Percentiles rank a stretch among this genome's conserved stretches.
phyloP scores from a whole-genome alignment of 2,113 vertebrate species.

The Bufo gargarizans region DNA sequence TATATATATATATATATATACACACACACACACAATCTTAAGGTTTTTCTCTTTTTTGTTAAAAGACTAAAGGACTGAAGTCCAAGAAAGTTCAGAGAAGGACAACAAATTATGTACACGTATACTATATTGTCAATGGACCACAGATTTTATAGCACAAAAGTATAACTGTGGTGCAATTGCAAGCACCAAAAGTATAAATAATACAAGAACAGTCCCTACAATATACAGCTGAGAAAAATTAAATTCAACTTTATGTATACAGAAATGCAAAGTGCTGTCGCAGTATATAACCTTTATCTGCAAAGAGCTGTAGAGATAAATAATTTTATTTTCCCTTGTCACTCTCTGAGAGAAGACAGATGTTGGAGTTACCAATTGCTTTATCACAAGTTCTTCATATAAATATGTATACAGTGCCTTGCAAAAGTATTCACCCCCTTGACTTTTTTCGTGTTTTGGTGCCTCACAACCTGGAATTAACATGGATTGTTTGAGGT shows the following conservation, averaged over 20 bases:
- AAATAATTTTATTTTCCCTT: background rate
- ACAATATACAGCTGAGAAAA: background rate
- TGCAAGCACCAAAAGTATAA: background rate
- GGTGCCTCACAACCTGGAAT: too few relatives aligned
- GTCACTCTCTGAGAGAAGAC: background rate
- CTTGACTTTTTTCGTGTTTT: too few relatives aligned
- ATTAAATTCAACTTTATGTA: background rate
- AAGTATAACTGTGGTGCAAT: background rate
- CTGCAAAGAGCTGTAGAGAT: background rate
- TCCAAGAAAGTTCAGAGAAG: too few relatives aligned
- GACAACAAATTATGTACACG: too few relatives aligned
- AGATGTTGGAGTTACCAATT: background rate
- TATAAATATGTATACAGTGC: constrained; percentile 7
- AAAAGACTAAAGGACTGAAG: too few relatives aligned
- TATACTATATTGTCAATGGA: too few relatives aligned
- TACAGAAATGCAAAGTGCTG: background rate
- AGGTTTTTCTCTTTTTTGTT: too few relatives aligned
- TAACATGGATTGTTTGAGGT: too few relatives aligned
- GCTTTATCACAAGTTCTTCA: background rate
- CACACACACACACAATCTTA: too few relatives aligned
- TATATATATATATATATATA: too few relatives aligned
- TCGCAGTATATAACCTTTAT: background rate
- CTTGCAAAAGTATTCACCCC: too few relatives aligned
- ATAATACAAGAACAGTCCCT: background rate
- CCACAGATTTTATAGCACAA: too few relatives aligned